Base-by-base conservation (phyloP, 1,140 invertebrate species). In the Heliconius congener region DNA sequence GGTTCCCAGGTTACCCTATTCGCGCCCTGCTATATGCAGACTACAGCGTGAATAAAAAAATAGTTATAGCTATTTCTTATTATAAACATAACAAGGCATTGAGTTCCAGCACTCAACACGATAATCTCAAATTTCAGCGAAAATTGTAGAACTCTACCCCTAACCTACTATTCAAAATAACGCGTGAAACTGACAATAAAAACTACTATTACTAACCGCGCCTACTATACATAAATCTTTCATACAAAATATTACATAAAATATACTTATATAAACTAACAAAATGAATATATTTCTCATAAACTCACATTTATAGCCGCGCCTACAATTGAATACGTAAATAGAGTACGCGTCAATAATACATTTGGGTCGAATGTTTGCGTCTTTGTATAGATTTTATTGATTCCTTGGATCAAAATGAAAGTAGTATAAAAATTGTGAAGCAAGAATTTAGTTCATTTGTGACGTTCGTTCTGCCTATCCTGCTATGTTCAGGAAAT, bases 361-460 rank as follows among this genome's bases (percentile, higher is more conserved):
- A 72, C 39, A 72, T 72, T 72, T 72, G 37, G 71, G 71, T 72
- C 71, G 71, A 72, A 72, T 72, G 37, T 72, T 72, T 72, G 71
- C 71, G 71, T 72, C 71, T 37, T 39, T 72, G 34, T 72, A 72
- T 72, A 42, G 37, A 72, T 72, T 72, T 72, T 72, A 72, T 72
- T 39, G 71, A 18, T 72, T 72, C 71, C 18, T n/a, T 19, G 37
- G 39, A 72, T 72, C 37, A 5, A 16, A 19, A 42, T 2, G 30
- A 42, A 72, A 42, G 19, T 42, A 0, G 13, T 42, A 23, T 39
- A 37, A 18, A 72, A 42, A 23, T 72, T 3, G 57, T 16, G 11
- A 66, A 30, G 60, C n/a, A 66, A n/a, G 60, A 16, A 16, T 66
- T 16, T 30, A 16, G 9, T 66, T 66, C 30, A 37, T 37, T 37